A percentile compares a stretch with the other conserved stretches of the same genome.
Conservation (phyloP, 2,888 invertebrate genomes). For the Papilio demoleus region DNA sequence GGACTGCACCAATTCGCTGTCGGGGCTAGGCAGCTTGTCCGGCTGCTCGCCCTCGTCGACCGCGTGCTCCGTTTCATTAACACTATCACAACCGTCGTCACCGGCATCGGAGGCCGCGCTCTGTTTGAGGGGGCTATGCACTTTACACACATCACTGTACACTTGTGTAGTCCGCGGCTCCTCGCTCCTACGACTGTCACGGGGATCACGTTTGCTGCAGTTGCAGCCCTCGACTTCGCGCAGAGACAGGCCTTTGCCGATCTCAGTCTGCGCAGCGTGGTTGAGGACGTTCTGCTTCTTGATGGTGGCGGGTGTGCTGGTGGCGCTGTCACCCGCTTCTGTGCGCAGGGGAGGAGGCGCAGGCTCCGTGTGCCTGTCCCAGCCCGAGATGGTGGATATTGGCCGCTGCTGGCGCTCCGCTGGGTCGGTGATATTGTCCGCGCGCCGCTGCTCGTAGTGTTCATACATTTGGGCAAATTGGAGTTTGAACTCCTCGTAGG, state of each 20-base stretch:
- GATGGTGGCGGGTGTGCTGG: conserved; percentile 55
- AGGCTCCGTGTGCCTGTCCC: conserved; percentile 86
- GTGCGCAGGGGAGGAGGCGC: conserved; percentile 47
- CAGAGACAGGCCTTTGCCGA: conserved; percentile 73
- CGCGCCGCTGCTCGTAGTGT: conserved; percentile 96
- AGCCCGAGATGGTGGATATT: conserved; percentile 97
- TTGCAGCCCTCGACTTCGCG: conserved; percentile 74
- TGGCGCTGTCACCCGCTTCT: conserved; percentile 56
- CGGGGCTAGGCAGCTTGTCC: conserved; percentile 53
- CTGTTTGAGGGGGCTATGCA: conserved; percentile 79
- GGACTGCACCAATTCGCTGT: conserved; percentile 63
- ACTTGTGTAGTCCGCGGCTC: conserved; percentile 72
- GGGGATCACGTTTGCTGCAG: conserved; percentile 56
- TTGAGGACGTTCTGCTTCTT: conserved; percentile 64
- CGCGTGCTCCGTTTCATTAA: conserved; percentile 61
- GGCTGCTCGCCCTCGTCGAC: conserved; percentile 63
- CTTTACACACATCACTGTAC: conserved; percentile 87
- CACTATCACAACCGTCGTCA: conserved; percentile 71
- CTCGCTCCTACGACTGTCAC: conserved; percentile 47
- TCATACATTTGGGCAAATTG: conserved; percentile 99
- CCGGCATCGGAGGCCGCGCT: conserved; percentile 56
- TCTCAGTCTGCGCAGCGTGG: conserved; percentile 78
- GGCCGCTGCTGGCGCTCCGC: conserved; percentile 96
- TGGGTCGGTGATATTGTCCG: conserved; percentile 97
- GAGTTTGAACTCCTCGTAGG: conserved; percentile 98